These are phyloP conservation scores for Clanis bilineata DNA, from an alignment of 2,888 invertebrate species.

Conservation along the genomic window DNA sequence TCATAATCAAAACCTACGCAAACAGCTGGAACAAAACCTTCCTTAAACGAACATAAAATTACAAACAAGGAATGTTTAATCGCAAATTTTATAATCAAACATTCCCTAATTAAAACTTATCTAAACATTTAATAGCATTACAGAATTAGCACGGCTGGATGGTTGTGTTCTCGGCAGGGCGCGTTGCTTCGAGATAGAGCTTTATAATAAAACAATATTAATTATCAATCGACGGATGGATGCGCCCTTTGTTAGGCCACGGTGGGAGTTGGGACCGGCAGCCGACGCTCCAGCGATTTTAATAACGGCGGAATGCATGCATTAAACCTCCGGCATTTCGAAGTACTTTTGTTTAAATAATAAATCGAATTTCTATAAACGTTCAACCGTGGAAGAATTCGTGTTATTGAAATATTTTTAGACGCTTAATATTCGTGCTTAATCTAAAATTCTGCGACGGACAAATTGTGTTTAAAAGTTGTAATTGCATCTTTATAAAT, in stretches of 20 bases:
- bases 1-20: constrained; percentile 9
- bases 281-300: constrained; percentile 45
- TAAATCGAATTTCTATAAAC: constrained; percentile 68
- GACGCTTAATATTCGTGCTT: constrained; percentile 20
- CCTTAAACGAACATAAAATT: constrained; percentile 19
- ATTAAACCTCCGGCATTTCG: constrained; percentile 64
- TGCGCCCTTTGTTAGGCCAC: constrained; percentile 28
- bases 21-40: constrained; percentile 14
- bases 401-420: constrained; percentile 30
- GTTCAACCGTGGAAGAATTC: constrained; percentile 48
- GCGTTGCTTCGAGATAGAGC: constrained; percentile 31
- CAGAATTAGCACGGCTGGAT: constrained; percentile 57
- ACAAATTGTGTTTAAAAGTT: not conserved
- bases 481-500: not conserved
- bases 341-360: constrained; percentile 68
- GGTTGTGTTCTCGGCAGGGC: constrained; percentile 42
- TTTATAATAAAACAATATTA: constrained; percentile 36
- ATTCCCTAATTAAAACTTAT: constrained; percentile 48
- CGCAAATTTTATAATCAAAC: constrained; percentile 24
- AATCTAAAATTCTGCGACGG: constrained; percentile 13
- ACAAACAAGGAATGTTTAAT: constrained; percentile 14
- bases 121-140: constrained; percentile 62
- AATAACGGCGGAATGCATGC: constrained; percentile 71
- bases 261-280: constrained; percentile 17
- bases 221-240: constrained; percentile 33